Conservation (phyloP, 2,113 vertebrate genomes). For the Stomatorhinus ivindoensis region DNA sequence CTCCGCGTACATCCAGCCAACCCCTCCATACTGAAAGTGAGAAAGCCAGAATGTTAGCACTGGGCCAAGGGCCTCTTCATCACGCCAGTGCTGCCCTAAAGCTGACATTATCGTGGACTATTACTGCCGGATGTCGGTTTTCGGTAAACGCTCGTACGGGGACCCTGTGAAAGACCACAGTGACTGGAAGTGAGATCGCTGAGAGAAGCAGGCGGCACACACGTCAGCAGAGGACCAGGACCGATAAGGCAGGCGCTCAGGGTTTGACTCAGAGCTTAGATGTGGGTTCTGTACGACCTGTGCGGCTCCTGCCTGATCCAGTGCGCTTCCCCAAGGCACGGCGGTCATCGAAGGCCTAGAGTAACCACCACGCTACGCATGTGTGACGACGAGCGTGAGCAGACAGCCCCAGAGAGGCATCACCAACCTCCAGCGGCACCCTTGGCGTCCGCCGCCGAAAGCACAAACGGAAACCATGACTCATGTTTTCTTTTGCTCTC, state of each 20-base stretch:
- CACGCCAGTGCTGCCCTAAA: too few relatives aligned
- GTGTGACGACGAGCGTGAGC: background rate
- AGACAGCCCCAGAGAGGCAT: background rate
- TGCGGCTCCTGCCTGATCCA: background rate
- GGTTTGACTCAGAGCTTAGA: background rate
- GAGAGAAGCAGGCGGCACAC: background rate
- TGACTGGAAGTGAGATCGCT: background rate
- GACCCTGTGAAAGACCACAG: background rate
- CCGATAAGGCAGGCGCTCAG: background rate
- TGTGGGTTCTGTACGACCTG: background rate
- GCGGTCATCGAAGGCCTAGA: background rate
- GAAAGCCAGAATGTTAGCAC: background rate
- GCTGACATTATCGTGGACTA: background rate
- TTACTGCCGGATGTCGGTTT: background rate
- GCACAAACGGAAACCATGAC: background rate
- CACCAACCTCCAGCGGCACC: background rate
- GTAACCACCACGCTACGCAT: background rate
- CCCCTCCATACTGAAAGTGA: background rate
- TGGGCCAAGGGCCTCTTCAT: background rate
- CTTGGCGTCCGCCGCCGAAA: background rate
- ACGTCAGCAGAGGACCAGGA: background rate
- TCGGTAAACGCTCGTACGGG: background rate
- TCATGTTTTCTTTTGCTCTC: conserved; percentile 6
- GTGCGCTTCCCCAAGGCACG: background rate
- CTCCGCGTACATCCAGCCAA: background rate